A percentile compares a stretch with the other conserved stretches of the same genome.
Conservation (phyloP, 2,888 invertebrate species). For the Ophion ellenae region DNA sequence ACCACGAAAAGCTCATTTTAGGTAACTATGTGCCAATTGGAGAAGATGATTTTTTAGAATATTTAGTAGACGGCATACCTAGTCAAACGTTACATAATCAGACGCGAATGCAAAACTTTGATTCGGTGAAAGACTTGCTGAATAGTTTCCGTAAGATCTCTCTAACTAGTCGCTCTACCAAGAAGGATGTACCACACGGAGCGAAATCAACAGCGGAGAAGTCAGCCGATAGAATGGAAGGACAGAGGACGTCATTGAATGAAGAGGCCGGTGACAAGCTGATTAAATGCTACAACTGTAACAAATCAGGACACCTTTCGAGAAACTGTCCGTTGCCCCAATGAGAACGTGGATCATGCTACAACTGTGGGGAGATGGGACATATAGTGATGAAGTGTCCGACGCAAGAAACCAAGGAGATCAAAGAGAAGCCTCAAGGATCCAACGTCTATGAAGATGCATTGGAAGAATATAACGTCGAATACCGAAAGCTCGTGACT, state of each 20-base stretch:
- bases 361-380: no score
- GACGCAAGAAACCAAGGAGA: slow-evolving; percentile 15
- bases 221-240: slow-evolving; percentile 5
- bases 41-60: slow-evolving; percentile 56
- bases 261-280: slow-evolving; percentile 2
- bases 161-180: slow-evolving; percentile 15
- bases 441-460: slow-evolving; percentile 50
- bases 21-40: slow-evolving; percentile 59
- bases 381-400: slow-evolving; percentile 28
- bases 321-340: no score
- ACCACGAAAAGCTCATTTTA: slow-evolving; percentile 61
- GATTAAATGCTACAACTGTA: neutral
- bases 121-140: slow-evolving; percentile 33
- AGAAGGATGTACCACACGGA: slow-evolving; percentile 20
- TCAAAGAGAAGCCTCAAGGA: slow-evolving; percentile 28
- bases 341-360: no score
- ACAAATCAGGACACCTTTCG: no score
- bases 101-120: no score
- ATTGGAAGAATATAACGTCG: slow-evolving; percentile 34
- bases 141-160: slow-evolving; percentile 52
- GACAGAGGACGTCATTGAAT: slow-evolving; percentile 22
- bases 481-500: slow-evolving; percentile 38
- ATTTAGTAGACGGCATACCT: slow-evolving; percentile 54
- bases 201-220: slow-evolving; percentile 22
- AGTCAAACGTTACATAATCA: slow-evolving; percentile 38